Evolutionary conservation across 2,797 vertebrate species (phyloP), one percentile per base, ranked within the genome.

Genomic region (Galagoides demidoff): DNA sequence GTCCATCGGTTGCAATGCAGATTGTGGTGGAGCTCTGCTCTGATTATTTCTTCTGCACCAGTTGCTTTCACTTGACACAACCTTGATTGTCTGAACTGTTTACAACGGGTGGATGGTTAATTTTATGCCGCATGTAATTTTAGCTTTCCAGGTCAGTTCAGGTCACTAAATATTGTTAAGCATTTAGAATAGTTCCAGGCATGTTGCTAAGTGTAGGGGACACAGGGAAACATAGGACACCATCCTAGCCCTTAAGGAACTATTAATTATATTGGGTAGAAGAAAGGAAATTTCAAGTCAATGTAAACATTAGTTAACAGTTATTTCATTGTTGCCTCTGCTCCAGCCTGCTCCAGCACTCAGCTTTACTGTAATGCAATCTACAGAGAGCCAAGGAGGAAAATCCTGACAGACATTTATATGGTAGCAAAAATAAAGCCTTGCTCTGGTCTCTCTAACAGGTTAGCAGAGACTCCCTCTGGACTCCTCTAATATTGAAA

Each of bases 161-260:
- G 20, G 45, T 96, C 31, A 49, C 27, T 39, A 84, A 64, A 78
- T 52, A 74, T 39, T 22, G 2, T 14, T 66, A 52, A 59, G 19
- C 25, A 82, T 61, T 31, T n/a, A 49, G 16, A 85, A 74, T 0
- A 55, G 3, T 27, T 7, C 0, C 17, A 12, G 27, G 3, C 11
- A 57, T 74, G 2, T 16, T n/a, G 14, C 11, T 89, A n/a, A 37
- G 10, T 29, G 7, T 29, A 27, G 16, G 7, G 12, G 16, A 90
- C 55, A 49, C 8, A 79, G 29, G 9, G 55, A 23, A 3, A 77
- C 81, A 19, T 31, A 37, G 49, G 3, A 84, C 7, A 87, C 7
- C 1, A 57, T 29, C 0, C 0, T 1, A 11, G 9, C 5, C 43
- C 13, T 55, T 5, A 68, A 57, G 2, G 13, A 90, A 64, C 29